Evolutionary conservation across 2,888 invertebrate genomes (phyloP).

Genomic region (Eupithecia dodoneata): DNA sequence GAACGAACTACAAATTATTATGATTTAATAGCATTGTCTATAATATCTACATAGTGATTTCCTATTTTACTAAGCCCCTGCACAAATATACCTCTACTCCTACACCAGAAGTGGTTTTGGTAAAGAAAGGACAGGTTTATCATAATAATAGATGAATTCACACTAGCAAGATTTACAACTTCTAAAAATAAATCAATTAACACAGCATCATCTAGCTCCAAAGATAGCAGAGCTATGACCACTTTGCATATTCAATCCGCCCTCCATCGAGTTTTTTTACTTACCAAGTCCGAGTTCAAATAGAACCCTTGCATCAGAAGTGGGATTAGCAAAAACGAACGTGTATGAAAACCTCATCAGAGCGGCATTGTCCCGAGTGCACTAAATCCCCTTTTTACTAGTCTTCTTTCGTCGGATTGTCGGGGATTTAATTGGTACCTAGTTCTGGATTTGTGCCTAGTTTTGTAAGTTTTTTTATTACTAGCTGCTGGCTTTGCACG

Average conservation of each 20-base stretch:
- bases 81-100: background rate
- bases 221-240: background rate
- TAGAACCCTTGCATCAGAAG: background rate
- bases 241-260: background rate
- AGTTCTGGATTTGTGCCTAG: background rate
- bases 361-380: conserved; percentile 12
- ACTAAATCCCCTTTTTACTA: background rate
- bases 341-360: conserved; percentile 11
- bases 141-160: too few relatives aligned
- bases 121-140: background rate
- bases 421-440: conserved; percentile 5
- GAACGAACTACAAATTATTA: too few relatives aligned
- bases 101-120: background rate
- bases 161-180: background rate
- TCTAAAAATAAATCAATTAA: background rate
- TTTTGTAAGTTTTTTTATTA: background rate
- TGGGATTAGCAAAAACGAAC: conserved; percentile 8
- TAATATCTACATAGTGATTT: too few relatives aligned
- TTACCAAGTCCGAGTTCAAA: background rate
- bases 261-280: background rate
- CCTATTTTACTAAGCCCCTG: background rate
- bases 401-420: conserved; percentile 3
- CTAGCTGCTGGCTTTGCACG: too few relatives aligned
- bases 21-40: too few relatives aligned
- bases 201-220: background rate